Evolutionary conservation across 2,888 invertebrate genomes (phyloP).

Genomic region (Dicycla oo): DNA sequence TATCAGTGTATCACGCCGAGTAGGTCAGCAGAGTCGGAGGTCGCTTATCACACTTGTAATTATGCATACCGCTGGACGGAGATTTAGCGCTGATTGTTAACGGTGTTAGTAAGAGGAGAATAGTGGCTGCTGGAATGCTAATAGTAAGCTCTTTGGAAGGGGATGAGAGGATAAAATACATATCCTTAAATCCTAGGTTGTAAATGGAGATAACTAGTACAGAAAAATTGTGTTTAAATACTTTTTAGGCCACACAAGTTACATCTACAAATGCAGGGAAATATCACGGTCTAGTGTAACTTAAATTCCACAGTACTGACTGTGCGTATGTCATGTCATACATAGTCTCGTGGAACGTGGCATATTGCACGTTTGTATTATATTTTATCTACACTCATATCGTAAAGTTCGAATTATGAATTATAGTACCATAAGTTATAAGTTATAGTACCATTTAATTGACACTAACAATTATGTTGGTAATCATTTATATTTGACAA

Average conservation of each 20-base stretch:
- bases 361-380: too few species aligned
- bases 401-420: too few species aligned
- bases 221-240: background rate
- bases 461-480: too few species aligned
- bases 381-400: too few species aligned
- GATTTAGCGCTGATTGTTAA: constrained; percentile 14
- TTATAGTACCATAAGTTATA: too few species aligned
- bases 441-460: too few species aligned
- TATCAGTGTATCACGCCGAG: constrained; percentile 36
- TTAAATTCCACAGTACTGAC: background rate
- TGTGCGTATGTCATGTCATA: too few species aligned
- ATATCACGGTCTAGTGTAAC: background rate
- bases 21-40: constrained; percentile 28
- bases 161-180: background rate
- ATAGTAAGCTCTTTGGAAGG: background rate
- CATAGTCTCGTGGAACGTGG: too few species aligned
- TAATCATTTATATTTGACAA: too few species aligned
- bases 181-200: background rate
- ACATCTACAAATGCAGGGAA: too few species aligned
- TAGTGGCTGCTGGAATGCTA: background rate
- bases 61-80: constrained; percentile 16
- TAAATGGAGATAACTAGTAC: background rate
- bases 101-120: background rate
- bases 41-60: constrained; percentile 17
- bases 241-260: too few species aligned